These are phyloP conservation scores for Abrostola triplasia DNA, from an alignment of 2,888 invertebrate genomes.

Conservation along the genomic window DNA sequence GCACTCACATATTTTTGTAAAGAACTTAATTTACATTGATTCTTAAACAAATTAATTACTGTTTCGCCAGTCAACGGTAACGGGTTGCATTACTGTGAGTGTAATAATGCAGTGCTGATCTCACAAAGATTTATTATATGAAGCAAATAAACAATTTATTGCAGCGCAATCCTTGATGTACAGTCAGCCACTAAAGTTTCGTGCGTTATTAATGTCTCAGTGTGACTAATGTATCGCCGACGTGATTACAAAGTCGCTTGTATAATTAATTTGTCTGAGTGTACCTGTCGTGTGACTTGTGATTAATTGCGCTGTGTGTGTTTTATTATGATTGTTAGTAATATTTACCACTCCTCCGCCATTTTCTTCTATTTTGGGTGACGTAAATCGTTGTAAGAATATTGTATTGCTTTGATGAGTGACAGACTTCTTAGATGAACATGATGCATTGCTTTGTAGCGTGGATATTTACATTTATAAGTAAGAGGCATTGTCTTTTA, in stretches of 20 bases:
- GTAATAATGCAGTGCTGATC: neutral
- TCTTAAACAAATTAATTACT: too few species aligned
- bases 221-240: slow-evolving; percentile 60
- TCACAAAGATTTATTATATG: slow-evolving; percentile 7
- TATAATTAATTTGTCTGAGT: slow-evolving; percentile 65
- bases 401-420: neutral
- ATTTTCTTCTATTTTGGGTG: neutral
- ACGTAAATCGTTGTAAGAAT: neutral
- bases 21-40: too few species aligned
- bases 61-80: too few species aligned
- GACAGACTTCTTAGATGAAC: neutral
- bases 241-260: slow-evolving; percentile 61
- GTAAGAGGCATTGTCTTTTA: too few species aligned
- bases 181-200: slow-evolving; percentile 40
- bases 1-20: too few species aligned
- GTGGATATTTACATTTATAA: too few species aligned
- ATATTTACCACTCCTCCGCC: neutral
- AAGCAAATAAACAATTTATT: slow-evolving; percentile 19
- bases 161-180: slow-evolving; percentile 28
- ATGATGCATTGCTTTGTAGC: neutral
- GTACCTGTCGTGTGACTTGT: slow-evolving; percentile 42
- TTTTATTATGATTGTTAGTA: slow-evolving; percentile 26
- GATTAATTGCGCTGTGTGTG: slow-evolving; percentile 41
- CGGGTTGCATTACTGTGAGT: too few species aligned
- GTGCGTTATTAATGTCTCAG: slow-evolving; percentile 58